Conservation (phyloP, 1,140 invertebrate genomes). For the Listronotus bonariensis region DNA sequence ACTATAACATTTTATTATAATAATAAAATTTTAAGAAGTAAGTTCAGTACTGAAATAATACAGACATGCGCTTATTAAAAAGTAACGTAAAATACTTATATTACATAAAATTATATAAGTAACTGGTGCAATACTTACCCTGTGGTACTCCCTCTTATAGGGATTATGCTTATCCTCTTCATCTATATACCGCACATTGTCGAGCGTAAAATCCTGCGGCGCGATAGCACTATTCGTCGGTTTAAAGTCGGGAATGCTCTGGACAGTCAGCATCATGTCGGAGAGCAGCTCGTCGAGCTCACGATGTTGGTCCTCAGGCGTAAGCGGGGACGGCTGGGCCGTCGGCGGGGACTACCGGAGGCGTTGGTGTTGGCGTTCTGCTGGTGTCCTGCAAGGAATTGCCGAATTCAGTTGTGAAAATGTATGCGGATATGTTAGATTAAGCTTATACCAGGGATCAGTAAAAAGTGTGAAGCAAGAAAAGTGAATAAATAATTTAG, state of each 20-base stretch:
- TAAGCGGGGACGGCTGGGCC: slow-evolving; percentile 54
- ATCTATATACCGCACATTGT: slow-evolving; percentile 55
- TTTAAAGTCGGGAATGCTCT: slow-evolving; percentile 70
- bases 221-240: slow-evolving; percentile 54
- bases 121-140: slow-evolving; percentile 4
- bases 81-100: too few species aligned
- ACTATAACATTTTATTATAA: too few species aligned
- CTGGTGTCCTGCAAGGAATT: slow-evolving; percentile 51
- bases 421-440: not conserved
- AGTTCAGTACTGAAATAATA: too few species aligned
- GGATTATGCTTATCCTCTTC: slow-evolving; percentile 68
- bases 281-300: slow-evolving; percentile 75
- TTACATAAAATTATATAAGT: too few species aligned
- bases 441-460: not conserved
- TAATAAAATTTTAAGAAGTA: too few species aligned
- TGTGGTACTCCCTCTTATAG: slow-evolving; percentile 57
- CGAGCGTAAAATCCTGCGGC: slow-evolving; percentile 45
- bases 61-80: too few species aligned
- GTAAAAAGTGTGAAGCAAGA: not conserved
- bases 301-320: slow-evolving; percentile 59
- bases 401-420: slow-evolving; percentile 6
- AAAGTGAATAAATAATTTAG: too few species aligned
- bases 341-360: slow-evolving; percentile 53
- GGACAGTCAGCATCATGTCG: slow-evolving; percentile 82
- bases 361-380: slow-evolving; percentile 56